phyloP scores from a whole-genome alignment of 2,888 invertebrate species.

The Arctia plantaginis region DNA sequence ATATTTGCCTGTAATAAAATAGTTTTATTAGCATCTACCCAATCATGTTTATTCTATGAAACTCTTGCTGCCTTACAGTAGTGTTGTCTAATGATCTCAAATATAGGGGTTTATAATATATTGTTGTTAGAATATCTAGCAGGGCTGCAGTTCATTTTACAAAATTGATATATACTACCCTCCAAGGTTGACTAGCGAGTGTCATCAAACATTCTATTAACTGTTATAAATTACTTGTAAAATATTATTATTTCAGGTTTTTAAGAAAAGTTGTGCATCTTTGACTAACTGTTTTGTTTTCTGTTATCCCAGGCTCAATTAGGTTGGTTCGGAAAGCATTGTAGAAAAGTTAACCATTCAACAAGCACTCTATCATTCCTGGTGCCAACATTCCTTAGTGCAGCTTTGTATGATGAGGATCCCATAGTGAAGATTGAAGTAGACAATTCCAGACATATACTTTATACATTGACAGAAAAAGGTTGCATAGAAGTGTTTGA shows the following conservation, averaged over 20 bases:
- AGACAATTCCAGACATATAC: constrained; percentile 94
- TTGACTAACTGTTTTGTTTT: neutral
- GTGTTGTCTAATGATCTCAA: no score
- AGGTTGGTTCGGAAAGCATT: constrained; percentile 98
- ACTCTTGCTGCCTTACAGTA: no score
- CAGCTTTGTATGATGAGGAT: constrained; percentile 95
- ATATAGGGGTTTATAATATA: no score
- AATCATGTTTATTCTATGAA: no score
- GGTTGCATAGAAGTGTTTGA: constrained; percentile 96
- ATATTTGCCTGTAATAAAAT: no score
- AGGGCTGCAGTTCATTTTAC: no score
- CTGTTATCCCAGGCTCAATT: constrained; percentile 88
- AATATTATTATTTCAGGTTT: neutral
- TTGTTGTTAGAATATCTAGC: no score
- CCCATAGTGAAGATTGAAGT: constrained; percentile 94
- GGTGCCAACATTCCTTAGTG: constrained; percentile 95
- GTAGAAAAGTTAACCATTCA: constrained; percentile 97
- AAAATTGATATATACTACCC: neutral
- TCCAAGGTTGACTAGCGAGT: neutral
- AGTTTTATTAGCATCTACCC: no score
- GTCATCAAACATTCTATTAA: no score
- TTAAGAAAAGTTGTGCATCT: neutral
- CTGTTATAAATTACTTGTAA: neutral
- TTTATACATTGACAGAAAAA: constrained; percentile 96
- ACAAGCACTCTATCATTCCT: constrained; percentile 94